These are phyloP conservation scores for Antrozous pallidus DNA, from an alignment of 2,797 vertebrate genomes.

Conservation along the genomic window DNA sequence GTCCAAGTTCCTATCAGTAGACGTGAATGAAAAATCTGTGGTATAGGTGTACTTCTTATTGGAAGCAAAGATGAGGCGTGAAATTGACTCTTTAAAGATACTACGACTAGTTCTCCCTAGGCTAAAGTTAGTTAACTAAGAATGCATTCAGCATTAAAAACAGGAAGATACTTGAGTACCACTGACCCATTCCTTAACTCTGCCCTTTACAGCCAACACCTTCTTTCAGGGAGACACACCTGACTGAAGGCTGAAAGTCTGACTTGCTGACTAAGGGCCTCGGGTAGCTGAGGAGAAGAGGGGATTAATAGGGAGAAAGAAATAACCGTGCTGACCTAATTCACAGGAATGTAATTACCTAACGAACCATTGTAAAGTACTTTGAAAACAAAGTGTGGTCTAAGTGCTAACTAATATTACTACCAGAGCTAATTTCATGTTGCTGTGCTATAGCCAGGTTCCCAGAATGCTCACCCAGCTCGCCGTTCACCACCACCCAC, in stretches of 20 bases:
- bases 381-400: conserved; percentile 50
- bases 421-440: neutral
- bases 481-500: neutral
- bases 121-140: neutral
- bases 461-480: neutral
- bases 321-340: conserved; percentile 69
- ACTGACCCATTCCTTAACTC: neutral
- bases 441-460: neutral
- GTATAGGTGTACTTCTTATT: neutral
- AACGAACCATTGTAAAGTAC: conserved; percentile 50
- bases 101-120: neutral
- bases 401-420: conserved; percentile 48
- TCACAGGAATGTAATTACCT: conserved; percentile 62
- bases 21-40: neutral
- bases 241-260: neutral
- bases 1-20: neutral
- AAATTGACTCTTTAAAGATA: neutral
- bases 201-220: neutral
- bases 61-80: neutral
- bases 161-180: neutral
- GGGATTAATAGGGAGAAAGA: conserved; percentile 38
- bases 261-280: conserved; percentile 49
- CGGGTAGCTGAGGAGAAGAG: neutral
- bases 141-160: neutral
- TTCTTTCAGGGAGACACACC: conserved; percentile 16